A percentile compares a stretch with the other conserved stretches of the same genome.
These are phyloP conservation scores for Tineola bisselliella DNA, from an alignment of 2,888 invertebrate genomes.

Conservation along the genomic window DNA sequence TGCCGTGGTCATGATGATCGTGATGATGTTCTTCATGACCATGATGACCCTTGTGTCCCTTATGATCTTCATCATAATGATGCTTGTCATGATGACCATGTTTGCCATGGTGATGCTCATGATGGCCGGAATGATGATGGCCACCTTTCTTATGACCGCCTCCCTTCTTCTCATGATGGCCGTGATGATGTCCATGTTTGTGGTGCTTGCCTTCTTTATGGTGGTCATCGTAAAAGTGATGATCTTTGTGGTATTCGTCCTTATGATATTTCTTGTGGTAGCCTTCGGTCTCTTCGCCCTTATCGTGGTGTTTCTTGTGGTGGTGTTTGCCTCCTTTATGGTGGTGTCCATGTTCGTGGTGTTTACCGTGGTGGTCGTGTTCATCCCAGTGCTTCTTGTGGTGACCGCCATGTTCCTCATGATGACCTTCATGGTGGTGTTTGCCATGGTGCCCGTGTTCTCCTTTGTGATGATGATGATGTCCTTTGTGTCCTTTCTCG, in stretches of 20 bases:
- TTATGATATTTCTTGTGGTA: conserved; percentile 88
- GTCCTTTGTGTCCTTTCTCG: conserved; percentile 80
- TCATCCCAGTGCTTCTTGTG: conserved; percentile 84
- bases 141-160: conserved; percentile 85
- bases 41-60: conserved; percentile 81
- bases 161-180: conserved; percentile 79
- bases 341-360: conserved; percentile 80
- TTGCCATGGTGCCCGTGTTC: conserved; percentile 81
- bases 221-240: conserved; percentile 88
- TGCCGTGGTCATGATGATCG: conserved; percentile 79
- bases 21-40: conserved; percentile 80
- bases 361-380: conserved; percentile 77
- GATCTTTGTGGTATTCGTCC: conserved; percentile 87
- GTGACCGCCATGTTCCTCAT: conserved; percentile 80
- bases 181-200: conserved; percentile 81
- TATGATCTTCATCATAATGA: conserved; percentile 82
- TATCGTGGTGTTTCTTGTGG: conserved; percentile 85
- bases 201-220: conserved; percentile 86
- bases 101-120: conserved; percentile 81
- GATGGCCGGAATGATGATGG: conserved; percentile 79
- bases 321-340: conserved; percentile 83
- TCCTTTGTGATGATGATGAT: conserved; percentile 81
- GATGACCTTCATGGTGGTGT: conserved; percentile 79
- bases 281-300: conserved; percentile 83
- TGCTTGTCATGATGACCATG: conserved; percentile 86